Percentiles rank a stretch among this genome's conserved stretches.
Conservation (phyloP, 1,140 invertebrate species). For the Steinernema khuongi region DNA sequence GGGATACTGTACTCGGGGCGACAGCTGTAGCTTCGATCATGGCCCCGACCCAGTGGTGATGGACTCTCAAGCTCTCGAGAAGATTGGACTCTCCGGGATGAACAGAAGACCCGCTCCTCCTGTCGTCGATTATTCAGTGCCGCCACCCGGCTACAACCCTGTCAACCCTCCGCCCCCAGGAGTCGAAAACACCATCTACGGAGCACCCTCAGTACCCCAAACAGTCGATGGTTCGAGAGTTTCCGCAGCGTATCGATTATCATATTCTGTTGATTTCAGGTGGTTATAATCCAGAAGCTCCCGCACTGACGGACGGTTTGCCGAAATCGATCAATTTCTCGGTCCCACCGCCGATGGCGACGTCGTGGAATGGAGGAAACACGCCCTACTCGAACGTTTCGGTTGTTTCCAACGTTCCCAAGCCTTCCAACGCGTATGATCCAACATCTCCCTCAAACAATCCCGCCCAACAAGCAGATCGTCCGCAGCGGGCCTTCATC, state of each 20-base stretch:
- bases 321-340: slow-evolving; percentile 26
- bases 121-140: slow-evolving; percentile 26
- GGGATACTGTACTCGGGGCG: slow-evolving; percentile 88
- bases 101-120: slow-evolving; percentile 16
- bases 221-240: slow-evolving; percentile 17
- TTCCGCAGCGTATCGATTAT: background rate
- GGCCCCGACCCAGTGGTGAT: slow-evolving; percentile 85
- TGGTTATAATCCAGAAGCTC: slow-evolving; percentile 46
- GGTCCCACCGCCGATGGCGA: slow-evolving; percentile 35
- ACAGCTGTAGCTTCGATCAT: slow-evolving; percentile 89
- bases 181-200: slow-evolving; percentile 9
- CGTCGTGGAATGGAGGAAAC: background rate
- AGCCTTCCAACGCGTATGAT: background rate
- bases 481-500: too few relatives aligned
- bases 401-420: background rate
- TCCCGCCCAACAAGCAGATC: too few relatives aligned
- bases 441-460: too few relatives aligned
- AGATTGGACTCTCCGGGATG: slow-evolving; percentile 18
- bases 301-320: slow-evolving; percentile 27
- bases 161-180: slow-evolving; percentile 42
- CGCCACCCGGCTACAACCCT: slow-evolving; percentile 43
- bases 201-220: slow-evolving; percentile 13
- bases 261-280: slow-evolving; percentile 47
- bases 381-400: background rate
- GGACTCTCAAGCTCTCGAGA: slow-evolving; percentile 64